Conservation (phyloP, 2,113 vertebrate genomes). For the Gnathonemus longibarbis region DNA sequence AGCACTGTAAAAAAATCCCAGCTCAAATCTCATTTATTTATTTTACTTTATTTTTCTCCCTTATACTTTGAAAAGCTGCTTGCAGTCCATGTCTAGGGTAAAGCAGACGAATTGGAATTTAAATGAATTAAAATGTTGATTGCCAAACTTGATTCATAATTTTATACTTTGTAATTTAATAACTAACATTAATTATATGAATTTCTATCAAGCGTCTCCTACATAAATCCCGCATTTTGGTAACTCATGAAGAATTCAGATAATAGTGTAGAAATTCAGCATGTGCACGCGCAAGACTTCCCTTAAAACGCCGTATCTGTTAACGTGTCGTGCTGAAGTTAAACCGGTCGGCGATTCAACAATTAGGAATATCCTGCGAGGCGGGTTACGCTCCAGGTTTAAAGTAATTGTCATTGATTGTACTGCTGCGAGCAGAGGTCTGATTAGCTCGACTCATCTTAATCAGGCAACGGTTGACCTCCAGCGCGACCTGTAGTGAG, state of each 20-base stretch:
- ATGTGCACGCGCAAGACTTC: not conserved
- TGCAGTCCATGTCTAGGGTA: not conserved
- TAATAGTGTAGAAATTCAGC: not conserved
- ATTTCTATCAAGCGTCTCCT: not conserved
- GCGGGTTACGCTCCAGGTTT: not conserved
- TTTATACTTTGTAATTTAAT: conserved; percentile 10
- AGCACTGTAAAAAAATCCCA: not conserved
- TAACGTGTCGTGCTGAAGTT: not conserved
- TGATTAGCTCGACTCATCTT: conserved; percentile 17
- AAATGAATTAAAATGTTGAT: not conserved
- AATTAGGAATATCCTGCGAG: not conserved
- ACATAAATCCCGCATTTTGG: not conserved
- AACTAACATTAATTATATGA: not conserved
- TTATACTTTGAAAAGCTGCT: not conserved
- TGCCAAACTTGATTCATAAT: not conserved
- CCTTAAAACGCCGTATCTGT: not conserved
- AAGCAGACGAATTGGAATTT: not conserved
- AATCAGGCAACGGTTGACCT: conserved; percentile 1
- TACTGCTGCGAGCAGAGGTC: not conserved
- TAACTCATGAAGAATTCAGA: not conserved
- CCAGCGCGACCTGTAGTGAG: not conserved
- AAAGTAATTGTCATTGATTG: conserved; percentile 23
- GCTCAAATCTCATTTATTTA: not conserved
- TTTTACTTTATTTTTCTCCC: not conserved
- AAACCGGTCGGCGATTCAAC: not conserved